These are phyloP conservation scores for Carposina sasakii DNA, from an alignment of 1,140 invertebrate genomes.

Conservation along the genomic window DNA sequence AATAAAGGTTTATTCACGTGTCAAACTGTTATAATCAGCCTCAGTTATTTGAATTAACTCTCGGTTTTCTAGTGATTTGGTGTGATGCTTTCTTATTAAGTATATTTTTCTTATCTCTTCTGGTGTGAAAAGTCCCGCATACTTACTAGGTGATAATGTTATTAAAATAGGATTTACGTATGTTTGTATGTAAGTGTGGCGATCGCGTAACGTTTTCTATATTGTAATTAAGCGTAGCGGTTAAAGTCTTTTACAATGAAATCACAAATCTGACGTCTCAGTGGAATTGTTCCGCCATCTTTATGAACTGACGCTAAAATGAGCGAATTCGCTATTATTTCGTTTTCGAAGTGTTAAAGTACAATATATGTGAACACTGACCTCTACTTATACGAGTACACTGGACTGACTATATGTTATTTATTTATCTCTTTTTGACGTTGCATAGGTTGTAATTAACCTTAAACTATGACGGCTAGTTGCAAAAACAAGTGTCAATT, in stretches of 20 bases:
- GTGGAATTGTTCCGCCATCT: neutral
- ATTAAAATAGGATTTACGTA: conserved; percentile 38
- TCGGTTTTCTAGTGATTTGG: conserved; percentile 42
- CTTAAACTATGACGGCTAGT: too few relatives aligned
- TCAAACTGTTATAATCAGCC: conserved; percentile 32
- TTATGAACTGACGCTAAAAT: too few relatives aligned
- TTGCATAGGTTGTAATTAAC: too few relatives aligned
- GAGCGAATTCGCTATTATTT: too few relatives aligned
- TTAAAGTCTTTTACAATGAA: conserved; percentile 64
- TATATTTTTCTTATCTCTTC: too few relatives aligned
- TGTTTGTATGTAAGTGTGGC: conserved; percentile 41
- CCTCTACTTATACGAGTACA: too few relatives aligned
- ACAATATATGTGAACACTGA: too few relatives aligned
- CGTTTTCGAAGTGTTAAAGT: too few relatives aligned
- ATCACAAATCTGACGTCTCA: conserved; percentile 56
- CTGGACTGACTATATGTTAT: too few relatives aligned
- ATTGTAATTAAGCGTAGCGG: conserved; percentile 62
- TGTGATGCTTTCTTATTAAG: conserved; percentile 47
- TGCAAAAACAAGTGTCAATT: too few relatives aligned
- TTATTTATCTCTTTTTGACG: too few relatives aligned
- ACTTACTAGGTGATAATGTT: conserved; percentile 50
- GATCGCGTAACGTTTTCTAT: conserved; percentile 57
- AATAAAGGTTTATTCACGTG: conserved; percentile 53
- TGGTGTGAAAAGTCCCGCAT: conserved; percentile 48
- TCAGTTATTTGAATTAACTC: conserved; percentile 29